A percentile compares a stretch with the other conserved stretches of the same genome.
Evolutionary conservation across 2,888 invertebrate genomes (phyloP).

Genomic region (Rhabditoides inermis): DNA sequence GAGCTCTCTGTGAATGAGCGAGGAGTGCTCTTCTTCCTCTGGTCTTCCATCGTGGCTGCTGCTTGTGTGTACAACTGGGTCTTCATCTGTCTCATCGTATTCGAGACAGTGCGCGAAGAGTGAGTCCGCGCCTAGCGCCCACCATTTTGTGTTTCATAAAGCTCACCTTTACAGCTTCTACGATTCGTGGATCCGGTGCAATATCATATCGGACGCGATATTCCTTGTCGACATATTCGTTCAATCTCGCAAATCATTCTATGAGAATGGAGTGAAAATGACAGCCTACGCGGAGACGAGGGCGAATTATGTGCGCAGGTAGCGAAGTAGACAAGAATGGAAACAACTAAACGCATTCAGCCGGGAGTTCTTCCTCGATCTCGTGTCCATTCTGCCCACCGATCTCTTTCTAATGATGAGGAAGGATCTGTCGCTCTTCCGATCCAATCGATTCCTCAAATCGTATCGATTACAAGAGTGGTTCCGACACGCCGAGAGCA

Average conservation of each 20-base stretch:
- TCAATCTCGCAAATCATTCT: constrained; percentile 18
- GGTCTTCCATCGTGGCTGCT: constrained; percentile 21
- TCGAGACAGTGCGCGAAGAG: constrained; percentile 14
- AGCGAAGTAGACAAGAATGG: neutral
- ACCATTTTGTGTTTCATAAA: neutral
- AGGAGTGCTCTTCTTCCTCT: constrained; percentile 21
- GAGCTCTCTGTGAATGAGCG: constrained; percentile 14
- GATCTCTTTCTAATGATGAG: constrained; percentile 11
- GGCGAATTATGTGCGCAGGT: constrained; percentile 14
- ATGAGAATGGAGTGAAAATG: constrained; percentile 15
- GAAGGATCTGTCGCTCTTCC: neutral
- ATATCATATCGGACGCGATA: constrained; percentile 32
- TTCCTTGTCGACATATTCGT: constrained; percentile 37
- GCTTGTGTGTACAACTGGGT: constrained; percentile 29
- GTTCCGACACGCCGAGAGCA: constrained; percentile 16
- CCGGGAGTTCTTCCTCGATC: constrained; percentile 11
- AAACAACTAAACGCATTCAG: constrained; percentile 5
- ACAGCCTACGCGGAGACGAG: constrained; percentile 10
- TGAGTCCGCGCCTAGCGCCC: neutral
- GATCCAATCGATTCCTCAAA: constrained; percentile 23
- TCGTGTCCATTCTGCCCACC: constrained; percentile 14
- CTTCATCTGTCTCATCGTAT: constrained; percentile 21
- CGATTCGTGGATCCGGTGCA: constrained; percentile 22
- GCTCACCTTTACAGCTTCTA: too few relatives aligned
- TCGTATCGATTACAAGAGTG: constrained; percentile 20